Evolutionary conservation across 92 coral and sea anemone species (phyloP).

Genomic region (Palythoa grandis): DNA sequence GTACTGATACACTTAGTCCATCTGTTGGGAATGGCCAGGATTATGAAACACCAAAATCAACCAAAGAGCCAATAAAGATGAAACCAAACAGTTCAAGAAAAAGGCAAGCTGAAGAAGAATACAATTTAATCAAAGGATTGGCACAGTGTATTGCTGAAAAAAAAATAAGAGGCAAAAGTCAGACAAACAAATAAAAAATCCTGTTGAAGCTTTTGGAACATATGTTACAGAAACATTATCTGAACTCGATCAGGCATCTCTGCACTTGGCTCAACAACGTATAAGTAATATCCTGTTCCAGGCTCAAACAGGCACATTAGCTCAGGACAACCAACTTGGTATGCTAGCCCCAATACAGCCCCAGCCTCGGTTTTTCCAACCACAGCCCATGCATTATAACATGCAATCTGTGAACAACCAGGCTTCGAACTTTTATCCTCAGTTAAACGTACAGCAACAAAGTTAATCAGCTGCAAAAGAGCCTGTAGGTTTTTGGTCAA

Average conservation of each 20-base stretch:
- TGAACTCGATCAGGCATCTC: slow-evolving; percentile 8
- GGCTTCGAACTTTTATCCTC: slow-evolving; percentile 2
- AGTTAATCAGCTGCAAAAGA: not conserved
- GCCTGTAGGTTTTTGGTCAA: not conserved
- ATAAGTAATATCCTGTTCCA: slow-evolving; percentile 39
- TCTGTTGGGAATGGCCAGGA: slow-evolving; percentile 3
- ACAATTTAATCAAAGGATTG: slow-evolving; percentile 11
- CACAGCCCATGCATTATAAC: not conserved
- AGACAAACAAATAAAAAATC: slow-evolving; percentile 1
- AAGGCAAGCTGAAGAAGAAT: slow-evolving; percentile 5
- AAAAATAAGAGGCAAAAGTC: not conserved
- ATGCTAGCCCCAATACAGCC: slow-evolving; percentile 13
- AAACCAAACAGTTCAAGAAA: not conserved
- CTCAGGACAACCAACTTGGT: not conserved
- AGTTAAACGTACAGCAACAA: not conserved
- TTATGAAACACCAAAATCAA: slow-evolving; percentile 6
- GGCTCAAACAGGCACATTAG: slow-evolving; percentile 34
- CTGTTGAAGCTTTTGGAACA: slow-evolving; percentile 30
- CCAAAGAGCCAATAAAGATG: slow-evolving; percentile 14
- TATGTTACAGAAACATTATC: slow-evolving; percentile 39
- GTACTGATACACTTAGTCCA: slow-evolving; percentile 9
- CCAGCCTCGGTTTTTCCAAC: slow-evolving; percentile 26
- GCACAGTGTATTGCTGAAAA: slow-evolving; percentile 3
- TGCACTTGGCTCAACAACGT: slow-evolving; percentile 40
- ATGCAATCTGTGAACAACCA: not conserved